These are phyloP conservation scores for Propsilocerus akamusi DNA, from an alignment of 1,140 invertebrate species.

Conservation along the genomic window DNA sequence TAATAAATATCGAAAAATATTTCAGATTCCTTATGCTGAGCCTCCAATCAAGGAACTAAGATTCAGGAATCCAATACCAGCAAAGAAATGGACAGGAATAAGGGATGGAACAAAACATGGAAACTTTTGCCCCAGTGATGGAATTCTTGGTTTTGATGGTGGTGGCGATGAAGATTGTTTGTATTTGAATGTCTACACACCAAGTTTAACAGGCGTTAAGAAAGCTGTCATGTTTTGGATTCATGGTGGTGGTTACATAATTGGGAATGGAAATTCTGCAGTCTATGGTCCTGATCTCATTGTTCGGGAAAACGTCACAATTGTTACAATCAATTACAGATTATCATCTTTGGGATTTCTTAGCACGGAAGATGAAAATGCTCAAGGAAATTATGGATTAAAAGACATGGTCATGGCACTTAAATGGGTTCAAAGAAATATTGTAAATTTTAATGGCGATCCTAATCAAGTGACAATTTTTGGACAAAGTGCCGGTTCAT, in stretches of 20 bases:
- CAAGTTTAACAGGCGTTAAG: neutral
- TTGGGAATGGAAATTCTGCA: conserved; percentile 5
- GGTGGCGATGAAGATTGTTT: conserved; percentile 31
- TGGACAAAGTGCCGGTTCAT: conserved; percentile 27
- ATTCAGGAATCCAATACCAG: conserved; percentile 10
- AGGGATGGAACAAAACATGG: neutral
- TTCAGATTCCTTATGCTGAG: conserved; percentile 20
- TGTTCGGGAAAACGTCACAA: conserved; percentile 10
- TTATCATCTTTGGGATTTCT: conserved; percentile 10
- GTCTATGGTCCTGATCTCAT: conserved; percentile 12
- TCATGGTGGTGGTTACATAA: conserved; percentile 19
- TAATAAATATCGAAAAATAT: too few species aligned
- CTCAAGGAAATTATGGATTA: conserved; percentile 22
- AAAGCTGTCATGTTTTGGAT: conserved; percentile 28
- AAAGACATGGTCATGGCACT: conserved; percentile 24
- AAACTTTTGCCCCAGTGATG: neutral
- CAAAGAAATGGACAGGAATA: neutral
- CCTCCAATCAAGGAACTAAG: conserved; percentile 17
- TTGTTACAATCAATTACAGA: conserved; percentile 14
- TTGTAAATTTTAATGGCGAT: conserved; percentile 19
- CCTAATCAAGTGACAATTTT: neutral
- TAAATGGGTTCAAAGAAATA: conserved; percentile 25
- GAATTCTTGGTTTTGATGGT: neutral
- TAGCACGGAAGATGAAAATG: conserved; percentile 3
- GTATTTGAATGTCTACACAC: conserved; percentile 29